phyloP scores from a whole-genome alignment of 2,888 invertebrate species.

The Synanthedon myopaeformis region DNA sequence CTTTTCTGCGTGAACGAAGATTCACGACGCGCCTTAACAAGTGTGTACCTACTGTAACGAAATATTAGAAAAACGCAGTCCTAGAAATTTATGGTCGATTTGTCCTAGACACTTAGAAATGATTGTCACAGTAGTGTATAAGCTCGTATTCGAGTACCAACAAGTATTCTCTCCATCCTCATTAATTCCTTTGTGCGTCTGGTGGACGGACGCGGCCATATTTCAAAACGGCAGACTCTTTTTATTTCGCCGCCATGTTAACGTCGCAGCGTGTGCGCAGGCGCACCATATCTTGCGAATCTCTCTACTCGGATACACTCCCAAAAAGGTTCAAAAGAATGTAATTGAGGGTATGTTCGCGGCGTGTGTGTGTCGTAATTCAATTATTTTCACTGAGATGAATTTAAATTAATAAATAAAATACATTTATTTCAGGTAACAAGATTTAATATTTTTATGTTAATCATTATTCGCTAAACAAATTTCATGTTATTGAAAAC shows the following conservation, averaged over 20 bases:
- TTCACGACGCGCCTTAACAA: too few species aligned
- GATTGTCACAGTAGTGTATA: not conserved
- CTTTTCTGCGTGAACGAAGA: too few species aligned
- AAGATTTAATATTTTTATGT: too few species aligned
- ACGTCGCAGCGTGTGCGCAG: constrained; percentile 15
- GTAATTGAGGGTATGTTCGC: not conserved
- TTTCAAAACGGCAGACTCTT: constrained; percentile 19
- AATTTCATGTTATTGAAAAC: too few species aligned
- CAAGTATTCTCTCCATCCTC: constrained; percentile 6
- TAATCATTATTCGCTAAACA: too few species aligned
- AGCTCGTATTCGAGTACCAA: not conserved
- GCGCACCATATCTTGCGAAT: constrained; percentile 9
- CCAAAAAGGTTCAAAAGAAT: constrained; percentile 8
- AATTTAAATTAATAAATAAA: too few species aligned
- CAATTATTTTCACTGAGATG: not conserved
- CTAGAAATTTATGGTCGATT: too few species aligned
- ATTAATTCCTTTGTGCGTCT: constrained; percentile 25
- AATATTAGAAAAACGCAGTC: too few species aligned
- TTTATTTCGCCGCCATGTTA: constrained; percentile 4
- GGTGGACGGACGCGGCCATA: constrained; percentile 14
- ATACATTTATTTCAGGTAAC: too few species aligned
- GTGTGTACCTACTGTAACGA: too few species aligned
- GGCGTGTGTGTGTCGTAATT: not conserved
- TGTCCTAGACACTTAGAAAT: not conserved
- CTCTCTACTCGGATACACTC: constrained; percentile 10